Conservation (phyloP, 2,797 vertebrate species). For the Microcaecilia unicolor region DNA sequence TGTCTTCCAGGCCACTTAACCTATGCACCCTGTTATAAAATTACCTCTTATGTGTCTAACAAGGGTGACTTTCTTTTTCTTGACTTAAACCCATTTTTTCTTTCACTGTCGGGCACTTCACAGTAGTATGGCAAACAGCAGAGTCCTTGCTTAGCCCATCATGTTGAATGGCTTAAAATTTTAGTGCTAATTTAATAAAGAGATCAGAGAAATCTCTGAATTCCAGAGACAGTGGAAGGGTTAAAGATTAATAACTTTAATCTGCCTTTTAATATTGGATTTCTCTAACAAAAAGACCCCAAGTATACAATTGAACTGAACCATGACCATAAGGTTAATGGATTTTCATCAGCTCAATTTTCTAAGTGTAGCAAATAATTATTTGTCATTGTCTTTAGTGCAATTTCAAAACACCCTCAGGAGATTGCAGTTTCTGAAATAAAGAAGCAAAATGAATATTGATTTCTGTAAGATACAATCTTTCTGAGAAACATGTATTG, state of each 20-base stretch:
- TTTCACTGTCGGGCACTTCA: no score
- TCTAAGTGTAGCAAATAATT: constrained; percentile 58
- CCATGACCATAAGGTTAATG: constrained; percentile 54
- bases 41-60: no score
- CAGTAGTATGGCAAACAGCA: no score
- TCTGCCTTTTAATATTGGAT: constrained; percentile 55
- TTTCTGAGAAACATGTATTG: no score
- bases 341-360: constrained; percentile 60
- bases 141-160: no score
- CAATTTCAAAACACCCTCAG: constrained; percentile 42
- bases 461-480: no score
- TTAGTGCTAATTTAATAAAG: constrained; percentile 37
- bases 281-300: constrained; percentile 50
- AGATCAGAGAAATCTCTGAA: constrained; percentile 17
- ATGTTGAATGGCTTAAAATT: no score
- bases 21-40: no score
- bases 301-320: constrained; percentile 55
- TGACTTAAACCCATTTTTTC: no score
- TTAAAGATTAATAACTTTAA: constrained; percentile 63
- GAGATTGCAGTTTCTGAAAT: constrained; percentile 24
- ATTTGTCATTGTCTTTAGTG: constrained; percentile 42
- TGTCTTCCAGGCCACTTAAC: no score
- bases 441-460: constrained; percentile 21
- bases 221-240: constrained; percentile 42
- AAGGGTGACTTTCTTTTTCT: constrained; percentile 10